These are phyloP conservation scores for Porphyrio hochstetteri DNA, from an alignment of 2,113 vertebrate genomes.

Conservation along the genomic window DNA sequence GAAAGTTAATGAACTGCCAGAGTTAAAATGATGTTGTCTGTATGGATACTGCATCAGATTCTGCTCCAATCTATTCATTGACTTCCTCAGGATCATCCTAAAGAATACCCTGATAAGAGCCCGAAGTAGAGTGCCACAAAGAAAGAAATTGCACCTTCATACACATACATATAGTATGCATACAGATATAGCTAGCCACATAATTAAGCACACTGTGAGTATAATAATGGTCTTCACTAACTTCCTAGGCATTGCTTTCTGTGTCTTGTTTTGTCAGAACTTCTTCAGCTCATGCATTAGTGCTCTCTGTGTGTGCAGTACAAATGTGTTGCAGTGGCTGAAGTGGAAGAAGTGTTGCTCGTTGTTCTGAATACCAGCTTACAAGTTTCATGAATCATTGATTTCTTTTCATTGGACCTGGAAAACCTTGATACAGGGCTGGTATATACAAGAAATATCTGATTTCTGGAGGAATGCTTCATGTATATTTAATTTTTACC, in stretches of 20 bases:
- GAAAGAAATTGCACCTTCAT: background rate
- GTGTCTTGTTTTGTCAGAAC: background rate
- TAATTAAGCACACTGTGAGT: background rate
- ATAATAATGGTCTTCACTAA: background rate
- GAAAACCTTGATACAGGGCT: background rate
- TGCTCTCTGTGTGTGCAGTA: background rate
- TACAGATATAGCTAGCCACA: no score
- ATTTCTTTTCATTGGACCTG: constrained; percentile 3
- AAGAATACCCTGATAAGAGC: background rate
- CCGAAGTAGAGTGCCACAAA: background rate
- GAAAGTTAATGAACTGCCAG: background rate
- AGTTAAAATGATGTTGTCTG: background rate
- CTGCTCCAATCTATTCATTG: background rate
- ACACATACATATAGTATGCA: background rate
- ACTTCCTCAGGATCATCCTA: background rate
- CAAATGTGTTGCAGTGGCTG: background rate
- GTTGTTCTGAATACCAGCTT: background rate
- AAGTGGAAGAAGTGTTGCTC: background rate
- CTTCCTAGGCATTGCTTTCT: background rate
- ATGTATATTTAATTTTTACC: constrained; percentile 23
- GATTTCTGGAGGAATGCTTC: background rate
- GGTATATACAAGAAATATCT: background rate
- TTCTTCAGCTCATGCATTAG: background rate
- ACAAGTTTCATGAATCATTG: background rate
- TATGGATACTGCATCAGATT: background rate